These are phyloP conservation scores for Lacerta bilineata DNA, from an alignment of 2,797 vertebrate genomes.

Conservation along the genomic window DNA sequence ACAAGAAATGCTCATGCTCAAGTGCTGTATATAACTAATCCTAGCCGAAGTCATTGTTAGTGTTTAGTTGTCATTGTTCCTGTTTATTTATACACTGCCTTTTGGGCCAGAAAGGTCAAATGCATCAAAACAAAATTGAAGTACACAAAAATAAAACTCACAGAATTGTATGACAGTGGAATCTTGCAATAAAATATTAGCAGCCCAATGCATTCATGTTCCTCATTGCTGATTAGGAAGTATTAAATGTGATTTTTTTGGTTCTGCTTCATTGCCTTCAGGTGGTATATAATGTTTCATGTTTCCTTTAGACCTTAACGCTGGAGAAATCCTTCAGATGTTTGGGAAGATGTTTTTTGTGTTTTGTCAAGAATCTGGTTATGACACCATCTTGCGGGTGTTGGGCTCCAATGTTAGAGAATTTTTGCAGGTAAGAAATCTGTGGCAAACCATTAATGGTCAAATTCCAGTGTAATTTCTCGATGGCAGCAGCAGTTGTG, in stretches of 20 bases:
- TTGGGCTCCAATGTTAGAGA: slow-evolving; percentile 98
- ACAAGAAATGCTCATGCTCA: too few species aligned
- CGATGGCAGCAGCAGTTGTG: too few species aligned
- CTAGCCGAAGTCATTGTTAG: too few species aligned
- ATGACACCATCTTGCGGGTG: slow-evolving; percentile 96
- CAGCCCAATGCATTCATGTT: not conserved
- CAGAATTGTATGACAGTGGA: too few species aligned
- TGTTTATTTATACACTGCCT: too few species aligned
- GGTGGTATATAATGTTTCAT: slow-evolving; percentile 29
- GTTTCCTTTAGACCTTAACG: slow-evolving; percentile 90
- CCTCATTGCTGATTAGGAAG: not conserved
- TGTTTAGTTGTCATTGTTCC: too few species aligned
- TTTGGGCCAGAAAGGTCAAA: too few species aligned
- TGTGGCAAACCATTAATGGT: slow-evolving; percentile 38
- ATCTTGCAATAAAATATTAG: too few species aligned
- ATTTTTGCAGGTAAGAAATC: slow-evolving; percentile 92
- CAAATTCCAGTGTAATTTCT: not conserved
- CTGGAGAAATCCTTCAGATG: slow-evolving; percentile 97
- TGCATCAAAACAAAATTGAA: too few species aligned
- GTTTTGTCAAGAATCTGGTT: slow-evolving; percentile 99
- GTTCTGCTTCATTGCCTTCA: not conserved
- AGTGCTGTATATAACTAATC: too few species aligned
- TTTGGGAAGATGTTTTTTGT: slow-evolving; percentile 99
- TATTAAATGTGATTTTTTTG: not conserved
- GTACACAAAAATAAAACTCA: too few species aligned